Evolutionary conservation across 2,888 invertebrate species (phyloP).

Genomic region (Tachystola acroxantha): DNA sequence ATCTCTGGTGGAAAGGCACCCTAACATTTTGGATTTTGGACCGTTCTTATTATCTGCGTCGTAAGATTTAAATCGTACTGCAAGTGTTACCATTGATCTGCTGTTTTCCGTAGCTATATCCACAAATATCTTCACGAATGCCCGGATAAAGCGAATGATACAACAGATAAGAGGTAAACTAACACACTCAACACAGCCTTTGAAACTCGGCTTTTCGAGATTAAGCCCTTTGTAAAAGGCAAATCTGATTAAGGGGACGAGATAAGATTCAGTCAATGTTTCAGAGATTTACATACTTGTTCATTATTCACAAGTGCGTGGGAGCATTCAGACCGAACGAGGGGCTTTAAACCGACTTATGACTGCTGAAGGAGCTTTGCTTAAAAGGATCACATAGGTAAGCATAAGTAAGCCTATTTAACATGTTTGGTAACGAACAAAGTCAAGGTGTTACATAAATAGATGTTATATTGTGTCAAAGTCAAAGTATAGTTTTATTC

Average conservation of each 20-base stretch:
- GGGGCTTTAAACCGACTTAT: neutral
- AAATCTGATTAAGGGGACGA: conserved; percentile 21
- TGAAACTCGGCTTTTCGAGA: conserved; percentile 1
- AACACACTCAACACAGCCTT: neutral
- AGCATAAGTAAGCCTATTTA: neutral
- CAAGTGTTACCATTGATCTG: no score
- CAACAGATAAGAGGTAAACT: neutral
- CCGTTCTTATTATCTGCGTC: no score
- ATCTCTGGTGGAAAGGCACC: no score
- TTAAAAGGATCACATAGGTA: neutral
- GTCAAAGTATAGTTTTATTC: no score
- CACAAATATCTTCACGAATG: neutral
- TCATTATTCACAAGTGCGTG: conserved; percentile 8
- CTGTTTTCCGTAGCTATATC: no score
- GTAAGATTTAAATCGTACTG: no score
- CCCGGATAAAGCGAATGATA: neutral
- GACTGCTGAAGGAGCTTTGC: neutral
- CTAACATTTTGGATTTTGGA: no score
- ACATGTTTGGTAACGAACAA: neutral
- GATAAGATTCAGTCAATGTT: conserved; percentile 2
- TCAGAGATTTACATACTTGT: conserved; percentile 4
- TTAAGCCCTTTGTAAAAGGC: conserved; percentile 16
- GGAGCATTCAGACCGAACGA: neutral
- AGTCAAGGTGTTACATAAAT: neutral
- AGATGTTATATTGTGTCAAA: conserved; percentile 11